Evolutionary conservation across 2,797 vertebrate species (phyloP).

Genomic region (Gallirallus australis): DNA sequence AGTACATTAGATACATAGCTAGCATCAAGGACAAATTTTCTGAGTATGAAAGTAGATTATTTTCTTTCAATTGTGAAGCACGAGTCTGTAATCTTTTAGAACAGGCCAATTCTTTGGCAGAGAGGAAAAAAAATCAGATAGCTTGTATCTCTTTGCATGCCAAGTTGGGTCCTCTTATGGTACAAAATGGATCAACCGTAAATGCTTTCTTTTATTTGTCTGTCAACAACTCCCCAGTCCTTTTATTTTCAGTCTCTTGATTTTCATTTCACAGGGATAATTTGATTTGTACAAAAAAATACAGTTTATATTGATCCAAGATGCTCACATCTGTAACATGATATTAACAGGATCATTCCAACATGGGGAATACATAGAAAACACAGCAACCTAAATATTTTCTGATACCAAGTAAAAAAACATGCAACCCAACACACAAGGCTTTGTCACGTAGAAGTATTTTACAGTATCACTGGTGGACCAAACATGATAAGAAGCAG

Average conservation of each 20-base stretch:
- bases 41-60: not conserved
- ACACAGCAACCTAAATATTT: not conserved
- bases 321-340: not conserved
- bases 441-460: not conserved
- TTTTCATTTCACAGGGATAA: not conserved
- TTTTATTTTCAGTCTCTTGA: not conserved
- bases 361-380: not conserved
- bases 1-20: not conserved
- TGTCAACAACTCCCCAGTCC: not conserved
- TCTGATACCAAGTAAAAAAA: not conserved
- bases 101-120: not conserved
- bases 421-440: not conserved
- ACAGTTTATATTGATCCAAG: not conserved
- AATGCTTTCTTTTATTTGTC: conserved; percentile 21
- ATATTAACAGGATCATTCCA: not conserved
- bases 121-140: not conserved
- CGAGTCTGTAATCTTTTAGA: not conserved
- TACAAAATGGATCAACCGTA: not conserved
- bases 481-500: not conserved
- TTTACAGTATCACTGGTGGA: not conserved
- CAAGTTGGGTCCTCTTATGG: not conserved
- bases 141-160: not conserved
- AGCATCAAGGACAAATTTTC: not conserved
- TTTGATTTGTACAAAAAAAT: not conserved
- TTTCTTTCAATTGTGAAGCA: not conserved